Evolutionary conservation across 2,797 vertebrate species (phyloP).

Genomic region (Podarcis lilfordi): DNA sequence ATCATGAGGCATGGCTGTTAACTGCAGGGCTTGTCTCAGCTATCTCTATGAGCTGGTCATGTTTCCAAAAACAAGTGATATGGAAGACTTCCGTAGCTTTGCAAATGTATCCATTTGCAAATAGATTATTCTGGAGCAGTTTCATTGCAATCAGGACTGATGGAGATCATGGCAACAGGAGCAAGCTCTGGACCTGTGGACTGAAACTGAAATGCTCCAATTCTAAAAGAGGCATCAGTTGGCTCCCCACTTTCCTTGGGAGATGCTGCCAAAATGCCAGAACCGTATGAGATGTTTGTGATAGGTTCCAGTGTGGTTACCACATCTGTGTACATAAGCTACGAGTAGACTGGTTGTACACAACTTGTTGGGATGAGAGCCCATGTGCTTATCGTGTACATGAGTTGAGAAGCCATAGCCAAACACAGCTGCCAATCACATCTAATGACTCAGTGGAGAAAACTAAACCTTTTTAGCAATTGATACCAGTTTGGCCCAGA

Average conservation of each 20-base stretch:
- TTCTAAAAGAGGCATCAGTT: background rate
- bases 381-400: background rate
- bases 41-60: background rate
- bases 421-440: background rate
- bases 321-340: background rate
- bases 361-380: no score
- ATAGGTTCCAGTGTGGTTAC: background rate
- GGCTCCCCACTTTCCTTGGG: background rate
- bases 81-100: no score
- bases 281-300: background rate
- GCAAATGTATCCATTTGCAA: background rate
- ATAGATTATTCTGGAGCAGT: background rate
- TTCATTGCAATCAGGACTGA: background rate
- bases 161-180: background rate
- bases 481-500: background rate
- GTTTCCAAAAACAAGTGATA: background rate
- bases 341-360: background rate
- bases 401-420: background rate
- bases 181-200: no score
- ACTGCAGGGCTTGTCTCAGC: background rate
- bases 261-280: background rate
- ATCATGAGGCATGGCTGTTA: conserved; percentile 47
- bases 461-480: background rate
- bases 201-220: background rate
- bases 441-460: background rate